These are phyloP conservation scores for Andrena cerasifolii DNA, from an alignment of 1,140 invertebrate genomes.

Conservation along the genomic window DNA sequence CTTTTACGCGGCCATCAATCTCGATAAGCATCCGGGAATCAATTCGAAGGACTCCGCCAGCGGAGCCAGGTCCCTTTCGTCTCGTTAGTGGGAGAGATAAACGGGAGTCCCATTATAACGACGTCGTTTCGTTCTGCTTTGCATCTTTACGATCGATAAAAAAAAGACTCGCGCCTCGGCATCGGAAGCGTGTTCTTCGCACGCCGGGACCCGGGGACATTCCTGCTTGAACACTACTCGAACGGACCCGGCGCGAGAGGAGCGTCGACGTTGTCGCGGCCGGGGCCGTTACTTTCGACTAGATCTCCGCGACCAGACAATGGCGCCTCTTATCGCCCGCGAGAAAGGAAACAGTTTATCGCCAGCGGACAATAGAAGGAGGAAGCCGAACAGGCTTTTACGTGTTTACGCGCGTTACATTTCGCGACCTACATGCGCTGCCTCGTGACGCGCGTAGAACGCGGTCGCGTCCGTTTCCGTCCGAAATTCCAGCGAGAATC, in stretches of 20 bases:
- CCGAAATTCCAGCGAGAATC: neutral
- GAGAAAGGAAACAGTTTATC: conserved; percentile 55
- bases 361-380: conserved; percentile 44
- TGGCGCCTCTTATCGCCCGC: conserved; percentile 26
- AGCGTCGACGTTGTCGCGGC: neutral
- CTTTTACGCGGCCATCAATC: neutral
- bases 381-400: conserved; percentile 40
- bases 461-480: neutral
- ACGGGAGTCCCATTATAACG: neutral
- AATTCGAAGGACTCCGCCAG: neutral
- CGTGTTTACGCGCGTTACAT: conserved; percentile 10
- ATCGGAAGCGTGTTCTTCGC: neutral
- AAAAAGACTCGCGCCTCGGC: neutral
- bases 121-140: conserved; percentile 28
- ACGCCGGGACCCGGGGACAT: neutral
- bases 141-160: conserved; percentile 33
- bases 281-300: neutral
- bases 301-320: conserved; percentile 12
- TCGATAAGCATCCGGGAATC: neutral
- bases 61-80: neutral
- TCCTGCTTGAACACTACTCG: no score
- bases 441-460: neutral
- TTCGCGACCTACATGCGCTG: neutral
- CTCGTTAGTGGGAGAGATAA: neutral
- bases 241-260: neutral